Base-by-base conservation (phyloP, 2,888 invertebrate species). In the Meliscaeva auricollis region DNA sequence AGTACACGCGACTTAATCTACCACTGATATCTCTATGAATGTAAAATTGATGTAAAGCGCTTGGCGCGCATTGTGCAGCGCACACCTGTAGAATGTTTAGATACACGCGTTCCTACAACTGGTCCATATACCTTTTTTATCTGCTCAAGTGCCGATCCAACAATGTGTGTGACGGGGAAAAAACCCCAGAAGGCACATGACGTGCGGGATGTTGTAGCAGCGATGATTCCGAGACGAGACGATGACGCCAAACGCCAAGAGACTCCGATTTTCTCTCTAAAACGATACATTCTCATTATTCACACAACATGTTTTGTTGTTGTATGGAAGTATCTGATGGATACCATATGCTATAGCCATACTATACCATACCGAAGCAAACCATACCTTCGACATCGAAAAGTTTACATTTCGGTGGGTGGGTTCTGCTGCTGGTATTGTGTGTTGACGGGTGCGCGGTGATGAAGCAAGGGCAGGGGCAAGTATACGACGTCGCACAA, bases 401-500 rank as follows among this genome's bases (percentile, higher is more conserved):
- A 85, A 81, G 81, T 80, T 81, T 76, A 85, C 80, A 62, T 69
- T 85, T 81, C 48, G 85, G 76, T 81, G 80, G 84, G 81, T 85
- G 76, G 54, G 73, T 64, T 68, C 50, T 77, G 76, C 41, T 58
- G 50, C 38, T 54, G 35, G 68, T 32, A 77, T 72, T 38, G 80
- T 72, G 69, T 26, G 26, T 26, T 26, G 38, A 38, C 13, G 38
- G 11, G 8, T 6, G 38, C 9, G 38, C 38, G 38, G 38, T 73
- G 81, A 44, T 52, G 50, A 68, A 70, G 52, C 11, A 13, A 5
- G 17, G 87, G 78, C 52, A 76, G 76, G 77, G 82, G 82, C 74
- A 82, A 46, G 22, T 87, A 73, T 77, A 75, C 82, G 87, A 70
- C 87, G 87, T 82, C 87, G 87, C 87, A 85, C 79, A 87, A 87